These are phyloP conservation scores for Lasioglossum figueresi DNA, from an alignment of 2,888 invertebrate species.

Conservation along the genomic window DNA sequence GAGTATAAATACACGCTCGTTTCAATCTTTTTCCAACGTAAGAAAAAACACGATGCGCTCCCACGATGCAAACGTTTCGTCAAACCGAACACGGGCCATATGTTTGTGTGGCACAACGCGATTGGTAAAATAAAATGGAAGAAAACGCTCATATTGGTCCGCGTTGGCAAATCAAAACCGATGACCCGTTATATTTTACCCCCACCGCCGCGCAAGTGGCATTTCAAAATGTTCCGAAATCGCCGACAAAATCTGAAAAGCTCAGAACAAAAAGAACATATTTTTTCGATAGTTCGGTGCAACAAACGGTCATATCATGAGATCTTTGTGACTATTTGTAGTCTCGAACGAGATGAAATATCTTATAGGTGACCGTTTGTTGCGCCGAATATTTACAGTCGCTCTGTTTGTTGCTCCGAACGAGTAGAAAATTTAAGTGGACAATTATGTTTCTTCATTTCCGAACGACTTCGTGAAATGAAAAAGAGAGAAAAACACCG, in stretches of 20 bases:
- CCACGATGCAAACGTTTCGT: constrained; percentile 33
- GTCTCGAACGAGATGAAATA: too few relatives aligned
- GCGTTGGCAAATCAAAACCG: constrained; percentile 74
- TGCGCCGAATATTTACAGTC: too few relatives aligned
- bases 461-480: not conserved
- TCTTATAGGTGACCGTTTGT: too few relatives aligned
- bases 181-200: constrained; percentile 31
- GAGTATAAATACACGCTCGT: constrained; percentile 35
- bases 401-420: too few relatives aligned
- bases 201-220: not conserved
- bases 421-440: too few relatives aligned
- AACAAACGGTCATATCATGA: too few relatives aligned
- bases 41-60: constrained; percentile 55
- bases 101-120: constrained; percentile 80
- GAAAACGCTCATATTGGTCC: constrained; percentile 71
- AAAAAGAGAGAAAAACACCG: not conserved
- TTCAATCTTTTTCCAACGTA: constrained; percentile 52
- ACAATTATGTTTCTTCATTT: not conserved
- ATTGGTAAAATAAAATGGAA: constrained; percentile 71
- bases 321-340: too few relatives aligned
- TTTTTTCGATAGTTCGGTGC: too few relatives aligned
- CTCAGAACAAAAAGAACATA: too few relatives aligned
- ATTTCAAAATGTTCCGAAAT: not conserved
- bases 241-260: not conserved
- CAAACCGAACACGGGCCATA: constrained; percentile 67